A percentile compares a stretch with the other conserved stretches of the same genome.
These are phyloP conservation scores for Pelosia muscerda DNA, from an alignment of 2,888 invertebrate species.

Conservation along the genomic window DNA sequence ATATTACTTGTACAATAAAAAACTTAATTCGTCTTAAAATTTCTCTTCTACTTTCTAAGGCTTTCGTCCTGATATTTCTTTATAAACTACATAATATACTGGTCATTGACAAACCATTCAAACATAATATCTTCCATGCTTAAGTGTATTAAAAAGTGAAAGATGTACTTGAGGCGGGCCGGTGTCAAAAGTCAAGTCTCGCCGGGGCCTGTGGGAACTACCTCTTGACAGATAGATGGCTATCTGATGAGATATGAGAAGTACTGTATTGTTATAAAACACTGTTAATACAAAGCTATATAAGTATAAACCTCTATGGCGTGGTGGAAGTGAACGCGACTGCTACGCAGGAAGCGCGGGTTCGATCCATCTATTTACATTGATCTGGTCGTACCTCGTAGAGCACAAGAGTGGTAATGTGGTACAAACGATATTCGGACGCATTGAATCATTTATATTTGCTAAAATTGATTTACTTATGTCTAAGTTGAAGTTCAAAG, in stretches of 20 bases:
- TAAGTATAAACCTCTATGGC: background rate
- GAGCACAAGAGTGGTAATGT: too few species aligned
- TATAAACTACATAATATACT: background rate
- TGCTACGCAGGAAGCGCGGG: too few species aligned
- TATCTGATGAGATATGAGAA: slow-evolving; percentile 5
- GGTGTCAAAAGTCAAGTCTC: slow-evolving; percentile 51
- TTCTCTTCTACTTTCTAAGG: background rate
- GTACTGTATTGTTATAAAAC: background rate
- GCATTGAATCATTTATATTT: too few species aligned
- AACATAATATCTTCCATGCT: slow-evolving; percentile 2
- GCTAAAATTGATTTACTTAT: too few species aligned
- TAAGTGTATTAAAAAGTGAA: slow-evolving; percentile 41
- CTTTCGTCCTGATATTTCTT: background rate
- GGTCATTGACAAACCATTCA: background rate
- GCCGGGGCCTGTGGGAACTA: slow-evolving; percentile 36
- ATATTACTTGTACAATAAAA: too few species aligned
- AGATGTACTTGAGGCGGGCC: slow-evolving; percentile 24
- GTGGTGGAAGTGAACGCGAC: too few species aligned
- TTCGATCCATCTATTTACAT: too few species aligned
- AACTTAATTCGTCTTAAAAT: too few species aligned
- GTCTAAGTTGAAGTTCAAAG: too few species aligned
- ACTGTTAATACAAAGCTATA: background rate
- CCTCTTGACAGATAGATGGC: slow-evolving; percentile 33
- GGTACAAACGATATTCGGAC: too few species aligned
- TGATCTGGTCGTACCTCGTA: too few species aligned